These are phyloP conservation scores for Gallinago media DNA, from an alignment of 2,113 vertebrate genomes.

Conservation along the genomic window DNA sequence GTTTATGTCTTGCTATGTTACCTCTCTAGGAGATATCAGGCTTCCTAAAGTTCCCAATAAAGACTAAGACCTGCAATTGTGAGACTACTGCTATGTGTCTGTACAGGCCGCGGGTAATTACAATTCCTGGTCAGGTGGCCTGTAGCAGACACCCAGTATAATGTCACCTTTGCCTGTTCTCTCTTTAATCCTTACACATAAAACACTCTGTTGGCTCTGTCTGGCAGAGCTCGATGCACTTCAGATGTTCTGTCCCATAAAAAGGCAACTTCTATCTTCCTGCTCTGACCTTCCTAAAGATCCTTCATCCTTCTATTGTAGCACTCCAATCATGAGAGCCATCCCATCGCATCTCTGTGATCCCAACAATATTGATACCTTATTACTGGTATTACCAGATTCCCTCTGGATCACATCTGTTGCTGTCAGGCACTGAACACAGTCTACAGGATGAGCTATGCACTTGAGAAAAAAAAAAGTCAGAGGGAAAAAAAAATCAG, in stretches of 20 bases:
- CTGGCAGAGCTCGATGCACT: not conserved
- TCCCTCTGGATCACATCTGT: not conserved
- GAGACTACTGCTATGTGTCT: not conserved
- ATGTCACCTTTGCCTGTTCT: not conserved
- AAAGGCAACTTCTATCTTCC: not conserved
- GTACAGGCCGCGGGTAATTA: not conserved
- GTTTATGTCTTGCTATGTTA: not conserved
- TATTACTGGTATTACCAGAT: not conserved
- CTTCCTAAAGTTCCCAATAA: not conserved
- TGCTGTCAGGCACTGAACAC: not conserved
- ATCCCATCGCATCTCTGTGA: fast-evolving
- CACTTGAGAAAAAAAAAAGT: not conserved
- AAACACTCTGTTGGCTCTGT: not conserved
- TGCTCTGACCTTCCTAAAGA: not conserved
- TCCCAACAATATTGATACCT: not conserved
- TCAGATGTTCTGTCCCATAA: too few species aligned
- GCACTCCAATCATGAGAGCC: fast-evolving
- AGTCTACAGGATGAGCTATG: not conserved
- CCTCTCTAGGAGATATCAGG: not conserved
- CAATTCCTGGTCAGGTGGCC: not conserved
- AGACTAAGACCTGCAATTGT: not conserved
- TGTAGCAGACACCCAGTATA: not conserved
- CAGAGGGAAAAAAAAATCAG: fast-evolving
- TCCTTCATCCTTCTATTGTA: not conserved
- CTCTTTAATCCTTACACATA: not conserved